Conservation (phyloP, 2,113 vertebrate genomes). For the Sclerurus mexicanus region DNA sequence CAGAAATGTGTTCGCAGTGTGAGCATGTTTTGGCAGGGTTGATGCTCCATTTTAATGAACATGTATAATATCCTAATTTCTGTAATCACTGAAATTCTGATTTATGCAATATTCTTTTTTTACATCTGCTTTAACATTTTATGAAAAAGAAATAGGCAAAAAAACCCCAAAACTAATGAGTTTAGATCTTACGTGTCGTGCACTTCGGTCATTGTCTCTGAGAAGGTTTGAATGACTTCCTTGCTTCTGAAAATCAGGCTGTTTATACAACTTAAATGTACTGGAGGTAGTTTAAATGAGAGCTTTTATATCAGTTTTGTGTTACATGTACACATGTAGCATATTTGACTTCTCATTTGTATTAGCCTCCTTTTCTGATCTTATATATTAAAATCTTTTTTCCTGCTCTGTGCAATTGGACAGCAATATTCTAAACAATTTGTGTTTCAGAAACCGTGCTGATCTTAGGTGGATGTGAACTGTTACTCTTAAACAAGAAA, state of each 20-base stretch:
- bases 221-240: not conserved
- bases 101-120: not conserved
- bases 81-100: not conserved
- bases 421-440: too few species aligned
- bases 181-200: rapidly evolving
- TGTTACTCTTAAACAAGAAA: not conserved
- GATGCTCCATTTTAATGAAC: not conserved
- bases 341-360: not conserved
- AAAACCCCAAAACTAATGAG: not conserved
- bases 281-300: not conserved
- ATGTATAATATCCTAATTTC: not conserved
- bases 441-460: not conserved
- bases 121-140: not conserved
- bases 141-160: not conserved
- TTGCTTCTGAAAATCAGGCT: not conserved
- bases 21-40: not conserved
- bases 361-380: not conserved
- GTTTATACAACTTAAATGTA: not conserved
- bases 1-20: not conserved
- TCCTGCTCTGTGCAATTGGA: too few species aligned
- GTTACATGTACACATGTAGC: not conserved
- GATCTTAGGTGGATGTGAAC: not conserved
- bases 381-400: not conserved
- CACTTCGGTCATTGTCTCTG: not conserved
- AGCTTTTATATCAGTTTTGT: not conserved